A percentile compares a stretch with the other conserved stretches of the same genome.
phyloP scores from a whole-genome alignment of 2,797 vertebrate genomes.

The Coilia nasus region DNA sequence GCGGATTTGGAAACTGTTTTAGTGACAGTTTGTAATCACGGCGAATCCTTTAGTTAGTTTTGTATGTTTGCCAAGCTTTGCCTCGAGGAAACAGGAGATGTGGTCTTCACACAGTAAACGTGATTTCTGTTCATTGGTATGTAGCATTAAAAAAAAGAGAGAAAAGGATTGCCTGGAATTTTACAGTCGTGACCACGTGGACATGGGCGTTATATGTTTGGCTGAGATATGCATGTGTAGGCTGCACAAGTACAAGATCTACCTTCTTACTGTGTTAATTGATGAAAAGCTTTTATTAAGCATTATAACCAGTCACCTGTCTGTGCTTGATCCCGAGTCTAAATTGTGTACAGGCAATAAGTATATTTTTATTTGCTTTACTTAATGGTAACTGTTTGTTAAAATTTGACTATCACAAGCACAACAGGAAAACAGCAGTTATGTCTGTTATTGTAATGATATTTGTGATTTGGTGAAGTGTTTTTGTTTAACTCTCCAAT shows the following conservation, averaged over 20 bases:
- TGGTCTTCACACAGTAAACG: background rate
- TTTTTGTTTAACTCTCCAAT: background rate
- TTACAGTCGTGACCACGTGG: background rate
- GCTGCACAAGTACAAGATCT: background rate
- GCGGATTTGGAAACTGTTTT: background rate
- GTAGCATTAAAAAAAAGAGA: background rate
- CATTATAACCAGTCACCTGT: background rate
- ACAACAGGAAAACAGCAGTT: background rate
- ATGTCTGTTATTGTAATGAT: background rate
- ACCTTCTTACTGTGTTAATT: background rate
- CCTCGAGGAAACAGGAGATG: background rate
- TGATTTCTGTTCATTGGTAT: background rate
- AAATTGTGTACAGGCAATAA: background rate
- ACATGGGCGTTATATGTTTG: background rate
- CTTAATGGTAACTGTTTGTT: background rate
- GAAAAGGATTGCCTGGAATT: background rate
- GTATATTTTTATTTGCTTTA: background rate
- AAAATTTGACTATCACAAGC: background rate
- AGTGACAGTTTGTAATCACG: background rate
- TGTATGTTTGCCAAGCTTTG: background rate
- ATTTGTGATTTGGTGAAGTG: background rate
- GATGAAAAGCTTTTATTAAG: background rate
- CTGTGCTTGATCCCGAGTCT: background rate
- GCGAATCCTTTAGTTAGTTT: background rate
- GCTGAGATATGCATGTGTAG: background rate